Percentiles rank a stretch among this genome's conserved stretches.
Conservation (phyloP, 2,888 invertebrate species). For the Tolmerus cingulatus region DNA sequence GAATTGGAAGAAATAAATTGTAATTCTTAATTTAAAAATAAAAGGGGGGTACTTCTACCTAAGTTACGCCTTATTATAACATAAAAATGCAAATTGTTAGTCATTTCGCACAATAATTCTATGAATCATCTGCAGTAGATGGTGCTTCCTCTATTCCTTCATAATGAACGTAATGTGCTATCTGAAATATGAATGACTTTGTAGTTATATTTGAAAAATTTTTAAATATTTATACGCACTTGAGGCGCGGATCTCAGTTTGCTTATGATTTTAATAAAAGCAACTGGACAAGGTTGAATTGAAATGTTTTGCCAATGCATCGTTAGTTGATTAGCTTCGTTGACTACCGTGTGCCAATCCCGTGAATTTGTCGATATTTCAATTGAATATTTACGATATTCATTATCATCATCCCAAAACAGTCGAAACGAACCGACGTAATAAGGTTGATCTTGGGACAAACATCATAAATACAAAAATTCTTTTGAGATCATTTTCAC, state of each 20-base stretch:
- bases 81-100: too few relatives aligned
- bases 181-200: too few relatives aligned
- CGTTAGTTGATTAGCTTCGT: neutral
- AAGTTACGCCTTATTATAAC: too few relatives aligned
- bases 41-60: too few relatives aligned
- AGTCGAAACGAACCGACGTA: neutral
- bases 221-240: neutral
- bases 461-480: constrained; percentile 66
- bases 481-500: too few relatives aligned
- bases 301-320: neutral
- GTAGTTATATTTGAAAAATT: neutral
- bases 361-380: neutral
- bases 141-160: too few relatives aligned
- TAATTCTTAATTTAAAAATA: too few relatives aligned
- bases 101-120: too few relatives aligned
- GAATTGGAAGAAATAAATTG: too few relatives aligned
- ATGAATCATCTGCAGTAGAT: too few relatives aligned
- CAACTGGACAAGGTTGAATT: neutral
- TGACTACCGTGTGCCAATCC: neutral
- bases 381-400: neutral
- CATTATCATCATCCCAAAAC: neutral
- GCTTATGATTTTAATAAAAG: neutral
- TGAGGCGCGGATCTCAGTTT: too few relatives aligned
- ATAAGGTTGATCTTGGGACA: neutral
- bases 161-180: too few relatives aligned